Base-by-base conservation (phyloP, 2,888 invertebrate genomes). In the Tipula unca region DNA sequence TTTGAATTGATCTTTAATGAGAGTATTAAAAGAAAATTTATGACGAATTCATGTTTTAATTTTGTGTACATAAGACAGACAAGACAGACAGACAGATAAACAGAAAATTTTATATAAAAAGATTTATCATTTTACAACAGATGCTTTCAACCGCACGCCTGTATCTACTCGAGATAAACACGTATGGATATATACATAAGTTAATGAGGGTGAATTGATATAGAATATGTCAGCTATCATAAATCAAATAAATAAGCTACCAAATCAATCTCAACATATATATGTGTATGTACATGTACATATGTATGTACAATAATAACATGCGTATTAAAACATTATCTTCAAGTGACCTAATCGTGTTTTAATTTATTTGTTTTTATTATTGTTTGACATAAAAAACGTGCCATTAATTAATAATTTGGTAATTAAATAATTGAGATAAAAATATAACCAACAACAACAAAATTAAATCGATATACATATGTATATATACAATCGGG, bases 1-100 rank as follows among this genome's bases (percentile, higher is more conserved):
- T 69, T 69, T 69, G 25, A 69, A 69, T 69, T 69, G 69, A 69
- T 69, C 69, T 69, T 69, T 69, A 69, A 69, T 69, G 69, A 69
- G 69, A 69, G 69, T 25, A 69, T 69, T 69, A 69, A 54, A 69
- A 25, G 69, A 69, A 69, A 25, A 69, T 69, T 69, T 69, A 69
- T 69, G 69, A 69, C 25, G 69, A 69, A 25, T 69, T 13, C 14
- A 25, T 13, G 25, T 54, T 54, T 54, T 48, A 42, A 42, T 32
- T 32, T 6, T 32, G 3, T 54, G 48, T 54, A 69, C 14, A 69
- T 69, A 10, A 1, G 4, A 36, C 36, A 39, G 6, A 25, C 25
- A 69, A 69, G 69, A 25, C 25, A 69, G 69, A 25, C 69, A 69
- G 69, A 25, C 69, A 69, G n/a, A n/a, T n/a, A n/a, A n/a, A n/a